A percentile compares a stretch with the other conserved stretches of the same genome.
Conservation (phyloP, 1,140 invertebrate genomes). For the Pomacea maculata region DNA sequence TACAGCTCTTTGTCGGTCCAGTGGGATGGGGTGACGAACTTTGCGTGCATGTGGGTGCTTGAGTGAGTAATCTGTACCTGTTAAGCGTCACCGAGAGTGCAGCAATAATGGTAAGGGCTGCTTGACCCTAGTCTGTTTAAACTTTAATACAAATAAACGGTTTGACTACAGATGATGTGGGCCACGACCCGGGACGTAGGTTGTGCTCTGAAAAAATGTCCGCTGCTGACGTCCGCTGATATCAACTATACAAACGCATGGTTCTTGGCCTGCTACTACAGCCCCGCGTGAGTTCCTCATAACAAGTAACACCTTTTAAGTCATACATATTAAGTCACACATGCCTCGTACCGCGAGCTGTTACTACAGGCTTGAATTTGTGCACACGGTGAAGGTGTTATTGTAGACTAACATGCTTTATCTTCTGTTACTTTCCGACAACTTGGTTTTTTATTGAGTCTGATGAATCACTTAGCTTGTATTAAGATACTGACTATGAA, state of each 20-base stretch:
- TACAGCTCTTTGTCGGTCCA: background rate
- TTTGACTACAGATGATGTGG: conserved; percentile 14
- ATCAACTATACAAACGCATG: conserved; percentile 4
- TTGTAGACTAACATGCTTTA: background rate
- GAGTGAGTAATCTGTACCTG: background rate
- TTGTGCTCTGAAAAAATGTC: conserved; percentile 8
- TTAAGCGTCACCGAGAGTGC: background rate
- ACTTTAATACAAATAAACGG: background rate
- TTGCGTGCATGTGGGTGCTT: background rate
- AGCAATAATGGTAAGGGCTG: background rate
- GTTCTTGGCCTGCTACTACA: conserved; percentile 15
- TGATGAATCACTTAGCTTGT: background rate
- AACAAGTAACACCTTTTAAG: too few relatives aligned
- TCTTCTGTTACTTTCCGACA: too few relatives aligned
- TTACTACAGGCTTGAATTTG: background rate
- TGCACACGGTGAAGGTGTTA: background rate
- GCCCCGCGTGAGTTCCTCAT: background rate
- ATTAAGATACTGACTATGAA: too few relatives aligned
- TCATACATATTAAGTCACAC: background rate
- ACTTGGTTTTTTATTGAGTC: background rate
- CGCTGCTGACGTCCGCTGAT: background rate
- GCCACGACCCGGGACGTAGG: conserved; percentile 1
- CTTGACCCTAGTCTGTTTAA: background rate
- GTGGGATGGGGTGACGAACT: background rate
- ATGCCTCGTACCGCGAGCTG: background rate